phyloP scores from a whole-genome alignment of 2,888 invertebrate genomes.

The Drosophila mimica region DNA sequence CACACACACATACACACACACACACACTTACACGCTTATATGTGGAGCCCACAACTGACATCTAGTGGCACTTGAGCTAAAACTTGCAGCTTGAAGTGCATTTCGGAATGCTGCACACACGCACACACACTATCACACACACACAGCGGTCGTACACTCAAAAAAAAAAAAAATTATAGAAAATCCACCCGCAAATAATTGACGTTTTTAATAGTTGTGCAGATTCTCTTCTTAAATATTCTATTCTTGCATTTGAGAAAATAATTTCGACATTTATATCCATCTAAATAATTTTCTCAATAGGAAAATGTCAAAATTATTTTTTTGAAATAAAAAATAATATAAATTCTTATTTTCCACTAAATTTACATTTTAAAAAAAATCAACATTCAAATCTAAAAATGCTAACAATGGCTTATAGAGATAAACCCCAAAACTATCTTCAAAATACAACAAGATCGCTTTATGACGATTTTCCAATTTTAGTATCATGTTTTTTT shows the following conservation, averaged over 20 bases:
- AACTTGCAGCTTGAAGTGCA: slow-evolving; percentile 77
- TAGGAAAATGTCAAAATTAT: neutral
- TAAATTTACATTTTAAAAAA: neutral
- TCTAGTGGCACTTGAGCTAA: slow-evolving; percentile 75
- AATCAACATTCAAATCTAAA: neutral
- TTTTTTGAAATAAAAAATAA: neutral
- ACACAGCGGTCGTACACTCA: slow-evolving; percentile 6
- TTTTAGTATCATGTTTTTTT: neutral
- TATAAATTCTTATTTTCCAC: neutral
- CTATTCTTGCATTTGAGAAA: neutral
- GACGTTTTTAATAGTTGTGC: neutral
- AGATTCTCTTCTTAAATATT: neutral
- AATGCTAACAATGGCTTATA: neutral
- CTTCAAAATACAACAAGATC: neutral
- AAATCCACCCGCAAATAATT: neutral
- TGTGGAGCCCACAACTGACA: slow-evolving; percentile 69
- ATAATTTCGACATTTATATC: neutral
- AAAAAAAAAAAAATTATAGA: neutral
- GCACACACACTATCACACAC: slow-evolving; percentile 26
- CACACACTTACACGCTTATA: slow-evolving; percentile 22
- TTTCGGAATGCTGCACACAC: slow-evolving; percentile 57
- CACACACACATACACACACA: slow-evolving; percentile 2
- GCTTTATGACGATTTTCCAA: neutral
- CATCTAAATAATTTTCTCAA: neutral
- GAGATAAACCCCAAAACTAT: neutral